Base-by-base conservation (phyloP, 2,113 vertebrate genomes). In the Chamaetylas fuelleborni region DNA sequence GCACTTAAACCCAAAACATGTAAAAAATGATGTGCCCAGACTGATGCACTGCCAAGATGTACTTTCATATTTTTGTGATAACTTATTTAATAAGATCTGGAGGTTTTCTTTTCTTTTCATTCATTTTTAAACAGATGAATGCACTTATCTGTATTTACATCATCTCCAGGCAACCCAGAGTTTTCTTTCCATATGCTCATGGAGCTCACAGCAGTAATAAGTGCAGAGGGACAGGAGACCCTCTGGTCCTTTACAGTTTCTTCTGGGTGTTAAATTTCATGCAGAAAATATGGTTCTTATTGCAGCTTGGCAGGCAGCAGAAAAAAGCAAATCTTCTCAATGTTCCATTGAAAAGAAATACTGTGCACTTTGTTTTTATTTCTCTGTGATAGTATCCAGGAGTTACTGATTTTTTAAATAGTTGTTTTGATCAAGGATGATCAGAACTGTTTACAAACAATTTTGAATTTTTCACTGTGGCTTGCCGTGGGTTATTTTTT, bases 201-300 rank as follows among this genome's bases (percentile, higher is more conserved):
- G 54, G 72, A 84, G 69, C 43, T 86, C 62, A 38, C 14, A 54
- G 84, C 90, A 53, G 20, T 77, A 88, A 81, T 80, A 90, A 93
- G 71, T 71, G 58, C 4, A n/a, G 5, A 60, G 87, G 94, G 90
- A 86, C 71, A 96, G 50, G 58, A 95, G 95, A 96, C 91, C 91
- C 90, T 93, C 81, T 82, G 84, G 66, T 94, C 79, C 81, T 92
- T 91, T 85, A 54, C 50, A 69, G 87, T 86, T 95, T 80, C 84
- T 92, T 90, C 51, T 86, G 92, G 51, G 95, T 97, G 82, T 97
- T 95, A 87, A 92, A 86, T 97, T 95, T 97, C 95, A 91, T 84
- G 70, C 66, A 64, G 76, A 91, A 93, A 95, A 93, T 96, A 86
- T 94, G 93, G 79, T 94, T 96, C 74, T 88, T 82, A 86, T 95